Evolutionary conservation across 2,797 vertebrate genomes (phyloP).

Genomic region (Discoglossus pictus): DNA sequence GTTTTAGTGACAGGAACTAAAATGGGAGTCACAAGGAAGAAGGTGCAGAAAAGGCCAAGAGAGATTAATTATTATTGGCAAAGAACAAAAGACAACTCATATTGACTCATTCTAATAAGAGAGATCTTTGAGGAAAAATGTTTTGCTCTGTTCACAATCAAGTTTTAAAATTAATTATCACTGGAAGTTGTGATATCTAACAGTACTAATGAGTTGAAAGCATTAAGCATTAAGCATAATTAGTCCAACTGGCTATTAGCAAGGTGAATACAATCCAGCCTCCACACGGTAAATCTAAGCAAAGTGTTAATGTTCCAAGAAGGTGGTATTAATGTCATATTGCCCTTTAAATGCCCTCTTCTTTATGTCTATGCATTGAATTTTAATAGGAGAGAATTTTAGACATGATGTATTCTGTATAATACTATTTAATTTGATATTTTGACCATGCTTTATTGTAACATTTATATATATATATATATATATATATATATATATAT

Average conservation of each 20-base stretch:
- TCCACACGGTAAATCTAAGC: background rate
- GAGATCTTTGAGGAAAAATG: background rate
- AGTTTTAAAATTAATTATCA: slow-evolving; percentile 19
- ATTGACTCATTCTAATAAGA: slow-evolving; percentile 15
- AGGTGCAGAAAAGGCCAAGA: background rate
- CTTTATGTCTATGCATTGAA: too few relatives aligned
- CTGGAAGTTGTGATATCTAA: slow-evolving; percentile 10
- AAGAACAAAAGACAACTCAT: background rate
- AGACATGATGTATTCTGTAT: background rate
- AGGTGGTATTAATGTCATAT: slow-evolving; percentile 4
- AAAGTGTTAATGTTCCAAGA: slow-evolving; percentile 2
- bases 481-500: too few relatives aligned
- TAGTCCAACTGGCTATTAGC: slow-evolving; percentile 21
- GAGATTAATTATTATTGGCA: slow-evolving; percentile 1
- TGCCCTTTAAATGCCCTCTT: slow-evolving; percentile 10
- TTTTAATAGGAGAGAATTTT: too few relatives aligned
- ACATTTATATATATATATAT: too few relatives aligned
- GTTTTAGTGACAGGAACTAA: background rate
- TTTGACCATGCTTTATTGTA: too few relatives aligned
- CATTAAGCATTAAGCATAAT: slow-evolving; percentile 29
- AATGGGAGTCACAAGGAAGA: too few relatives aligned
- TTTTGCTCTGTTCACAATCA: slow-evolving; percentile 11
- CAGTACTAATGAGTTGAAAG: slow-evolving; percentile 12
- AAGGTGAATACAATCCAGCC: slow-evolving; percentile 22
- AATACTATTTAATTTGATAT: background rate